A percentile compares a stretch with the other conserved stretches of the same genome.
These are phyloP conservation scores for Nasonia longicornis DNA, from an alignment of 1,140 invertebrate species.

Conservation along the genomic window DNA sequence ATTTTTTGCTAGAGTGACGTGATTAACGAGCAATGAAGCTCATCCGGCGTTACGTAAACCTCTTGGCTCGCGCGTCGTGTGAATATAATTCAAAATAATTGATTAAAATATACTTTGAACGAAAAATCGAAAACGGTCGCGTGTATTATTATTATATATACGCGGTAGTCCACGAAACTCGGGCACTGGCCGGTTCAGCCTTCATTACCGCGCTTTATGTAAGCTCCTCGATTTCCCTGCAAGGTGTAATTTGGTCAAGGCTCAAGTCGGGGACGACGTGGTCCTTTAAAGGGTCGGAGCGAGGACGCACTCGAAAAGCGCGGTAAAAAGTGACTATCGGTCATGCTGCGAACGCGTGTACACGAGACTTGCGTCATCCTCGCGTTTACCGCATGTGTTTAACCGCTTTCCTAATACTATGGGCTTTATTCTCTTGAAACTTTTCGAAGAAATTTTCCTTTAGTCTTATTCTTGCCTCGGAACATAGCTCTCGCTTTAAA, in stretches of 20 bases:
- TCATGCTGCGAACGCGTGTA: background rate
- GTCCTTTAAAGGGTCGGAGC: slow-evolving; percentile 46
- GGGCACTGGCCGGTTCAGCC: slow-evolving; percentile 9
- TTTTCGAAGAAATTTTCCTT: too few relatives aligned
- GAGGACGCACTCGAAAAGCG: slow-evolving; percentile 32
- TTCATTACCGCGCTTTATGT: slow-evolving; percentile 31
- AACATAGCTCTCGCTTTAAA: too few relatives aligned
- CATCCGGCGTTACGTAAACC: too few relatives aligned
- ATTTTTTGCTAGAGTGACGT: too few relatives aligned
- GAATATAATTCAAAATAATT: too few relatives aligned
- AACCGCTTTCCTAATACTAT: too few relatives aligned
- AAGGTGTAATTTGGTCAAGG: slow-evolving; percentile 57
- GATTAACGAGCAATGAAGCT: too few relatives aligned
- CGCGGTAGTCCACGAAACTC: background rate
- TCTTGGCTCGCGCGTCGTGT: too few relatives aligned
- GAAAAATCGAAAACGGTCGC: background rate
- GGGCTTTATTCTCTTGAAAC: background rate
- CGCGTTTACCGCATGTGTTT: too few relatives aligned
- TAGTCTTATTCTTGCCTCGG: too few relatives aligned
- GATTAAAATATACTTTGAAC: too few relatives aligned
- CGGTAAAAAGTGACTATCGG: background rate
- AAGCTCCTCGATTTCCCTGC: slow-evolving; percentile 24
- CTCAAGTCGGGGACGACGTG: slow-evolving; percentile 47
- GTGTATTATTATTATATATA: background rate
- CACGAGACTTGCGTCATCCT: background rate